Evolutionary conservation across 2,888 invertebrate species (phyloP), one percentile per base, ranked within the genome.

Genomic region (Parelbella ahira): DNA sequence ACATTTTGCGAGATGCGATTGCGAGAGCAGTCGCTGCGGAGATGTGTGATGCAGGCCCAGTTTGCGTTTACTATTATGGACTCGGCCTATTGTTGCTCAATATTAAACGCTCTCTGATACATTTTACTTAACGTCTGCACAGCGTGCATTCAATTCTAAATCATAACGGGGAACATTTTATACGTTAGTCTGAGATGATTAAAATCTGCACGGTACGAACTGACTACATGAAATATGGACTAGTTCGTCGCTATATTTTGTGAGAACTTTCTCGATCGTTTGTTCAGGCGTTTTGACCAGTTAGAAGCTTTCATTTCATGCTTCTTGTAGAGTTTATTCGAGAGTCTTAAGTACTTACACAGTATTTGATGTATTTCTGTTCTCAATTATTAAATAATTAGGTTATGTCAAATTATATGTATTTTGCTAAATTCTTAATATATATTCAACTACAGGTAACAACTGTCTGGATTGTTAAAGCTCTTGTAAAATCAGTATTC

Each of bases 1-100:
- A 72, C 77, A 77, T 78, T 69, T 47, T 62, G 68, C 64, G 64
- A 46, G 60, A 63, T 53, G 60, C 58, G 65, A 58, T 64, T 67
- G 63, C 60, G 61, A 63, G 54, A 50, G 44, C 53, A 52, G 56
- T 33, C 27, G 27, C 11, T 27, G 11, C 28, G 20, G 51, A 62
- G 65, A 65, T 67, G 63, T 63, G 63, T 57, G 67, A 64, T 63
- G 65, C 61, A 52, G 45, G 25, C 36, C 60, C 64, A 62, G 62
- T 59, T 60, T 49, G 57, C 54, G 58, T 63, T 47, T 30, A 42
- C 72, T 75, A 75, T 77, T 68, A 64, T 59, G 56, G 59, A 57
- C 56, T 56, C 57, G 58, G 54, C 48, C 63, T 62, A 70, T 77
- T 73, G 72, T 76, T 73, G 44, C 53, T 48, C 41, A 60, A 61